These are phyloP conservation scores for Mactromeris polynyma DNA, from an alignment of 2,888 invertebrate species.

Conservation along the genomic window DNA sequence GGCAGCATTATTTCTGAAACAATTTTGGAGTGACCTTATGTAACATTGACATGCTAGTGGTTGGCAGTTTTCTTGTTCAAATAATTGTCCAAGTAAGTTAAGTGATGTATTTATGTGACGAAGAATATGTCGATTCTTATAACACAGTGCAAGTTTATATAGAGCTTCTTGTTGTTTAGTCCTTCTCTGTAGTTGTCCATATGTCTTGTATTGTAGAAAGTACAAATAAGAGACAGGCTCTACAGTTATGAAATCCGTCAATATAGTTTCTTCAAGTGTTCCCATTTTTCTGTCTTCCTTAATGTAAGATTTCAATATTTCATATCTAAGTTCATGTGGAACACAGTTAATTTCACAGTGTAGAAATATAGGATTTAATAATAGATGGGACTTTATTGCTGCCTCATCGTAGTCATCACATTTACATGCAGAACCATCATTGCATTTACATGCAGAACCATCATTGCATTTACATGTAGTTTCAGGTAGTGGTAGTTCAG, in stretches of 20 bases:
- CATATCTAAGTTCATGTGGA: too few species aligned
- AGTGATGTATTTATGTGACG: background rate
- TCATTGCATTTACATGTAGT: too few species aligned
- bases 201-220: too few species aligned
- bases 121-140: background rate
- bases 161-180: background rate
- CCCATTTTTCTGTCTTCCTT: too few species aligned
- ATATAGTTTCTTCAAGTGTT: background rate
- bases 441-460: too few species aligned
- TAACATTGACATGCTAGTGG: background rate
- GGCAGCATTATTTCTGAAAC: background rate
- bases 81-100: conserved; percentile 10
- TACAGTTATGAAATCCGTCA: background rate
- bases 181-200: background rate
- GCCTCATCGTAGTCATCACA: too few species aligned
- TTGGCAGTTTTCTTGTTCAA: background rate
- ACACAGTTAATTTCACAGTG: too few species aligned
- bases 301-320: too few species aligned
- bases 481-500: too few species aligned
- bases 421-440: too few species aligned
- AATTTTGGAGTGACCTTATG: background rate
- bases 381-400: too few species aligned
- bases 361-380: too few species aligned
- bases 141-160: background rate
- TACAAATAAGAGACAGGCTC: background rate